Evolutionary conservation across 2,888 invertebrate genomes (phyloP), one percentile per base, ranked within the genome.

Genomic region (Anaspis maculata): DNA sequence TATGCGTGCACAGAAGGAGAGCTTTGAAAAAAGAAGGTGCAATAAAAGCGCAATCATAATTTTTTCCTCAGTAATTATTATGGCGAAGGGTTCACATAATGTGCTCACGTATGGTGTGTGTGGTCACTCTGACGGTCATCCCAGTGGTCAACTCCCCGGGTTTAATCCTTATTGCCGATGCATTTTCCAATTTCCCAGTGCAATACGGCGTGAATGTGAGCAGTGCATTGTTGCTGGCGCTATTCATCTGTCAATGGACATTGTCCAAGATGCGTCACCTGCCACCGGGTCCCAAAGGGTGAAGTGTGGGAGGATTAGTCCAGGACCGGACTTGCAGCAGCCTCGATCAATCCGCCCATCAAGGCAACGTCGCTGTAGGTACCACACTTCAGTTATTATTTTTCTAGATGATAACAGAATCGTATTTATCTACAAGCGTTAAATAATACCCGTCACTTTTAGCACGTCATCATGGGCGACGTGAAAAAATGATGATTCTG

Each of bases 181-280:
- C 46, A 50, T 52, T 55, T 46, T 53, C 45, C 51, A 42, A 54
- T 55, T 55, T 52, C 50, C 50, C 45, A 47, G 55, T 59, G 58
- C 49, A 60, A 59, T 60, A 56, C 50, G 54, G 57, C 59, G 52
- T 60, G 59, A 57, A 46, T 61, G 57, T 57, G 56, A 56, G 55
- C 57, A 56, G 56, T 51, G 52, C 49, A 56, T 59, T 61, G 56
- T 60, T 56, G 56, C 50, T 49, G 49, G 46, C 46, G 41, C 50
- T 53, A 58, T 58, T 57, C 57, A 56, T 49, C 52, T 56, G 54
- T 55, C 57, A 56, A 43, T 58, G 58, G 58, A 58, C 58, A 57
- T 48, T 56, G 58, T 59, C 56, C 59, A 48, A 56, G 47, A 57
- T 57, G 47, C 56, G 55, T 58, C 59, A 59, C 58, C 59, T 59